These are phyloP conservation scores for Sebastes reedi DNA, from an alignment of 2,797 vertebrate genomes.

Conservation along the genomic window DNA sequence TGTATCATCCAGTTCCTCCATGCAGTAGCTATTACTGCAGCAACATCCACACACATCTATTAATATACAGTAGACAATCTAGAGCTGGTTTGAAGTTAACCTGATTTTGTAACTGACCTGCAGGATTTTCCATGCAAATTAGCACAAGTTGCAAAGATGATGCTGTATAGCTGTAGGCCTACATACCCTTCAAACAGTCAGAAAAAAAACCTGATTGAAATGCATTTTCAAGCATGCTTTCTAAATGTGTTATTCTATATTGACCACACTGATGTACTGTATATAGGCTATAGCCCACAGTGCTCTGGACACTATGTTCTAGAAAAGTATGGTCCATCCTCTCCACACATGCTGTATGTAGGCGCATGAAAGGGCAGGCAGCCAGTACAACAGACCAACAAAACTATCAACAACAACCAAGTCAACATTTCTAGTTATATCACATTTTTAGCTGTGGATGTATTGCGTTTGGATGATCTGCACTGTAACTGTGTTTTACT, in stretches of 20 bases:
- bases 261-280: neutral
- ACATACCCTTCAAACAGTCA: neutral
- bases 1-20: neutral
- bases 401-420: neutral
- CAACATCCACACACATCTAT: conserved; percentile 8
- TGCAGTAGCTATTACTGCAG: conserved; percentile 1
- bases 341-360: conserved; percentile 17
- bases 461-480: neutral
- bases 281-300: neutral
- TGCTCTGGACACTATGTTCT: conserved; percentile 13
- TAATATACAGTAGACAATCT: neutral
- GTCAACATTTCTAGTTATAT: neutral
- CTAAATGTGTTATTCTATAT: neutral
- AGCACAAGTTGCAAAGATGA: conserved; percentile 7
- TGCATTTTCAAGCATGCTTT: neutral
- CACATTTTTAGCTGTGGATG: neutral
- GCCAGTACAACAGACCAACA: neutral
- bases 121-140: neutral
- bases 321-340: conserved; percentile 26
- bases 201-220: neutral
- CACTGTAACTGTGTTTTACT: neutral
- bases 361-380: neutral
- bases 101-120: neutral
- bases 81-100: conserved; percentile 2
- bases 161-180: neutral